Evolutionary conservation across 2,888 invertebrate species (phyloP), one percentile per base, ranked within the genome.

Genomic region (Fabriciana adippe): DNA sequence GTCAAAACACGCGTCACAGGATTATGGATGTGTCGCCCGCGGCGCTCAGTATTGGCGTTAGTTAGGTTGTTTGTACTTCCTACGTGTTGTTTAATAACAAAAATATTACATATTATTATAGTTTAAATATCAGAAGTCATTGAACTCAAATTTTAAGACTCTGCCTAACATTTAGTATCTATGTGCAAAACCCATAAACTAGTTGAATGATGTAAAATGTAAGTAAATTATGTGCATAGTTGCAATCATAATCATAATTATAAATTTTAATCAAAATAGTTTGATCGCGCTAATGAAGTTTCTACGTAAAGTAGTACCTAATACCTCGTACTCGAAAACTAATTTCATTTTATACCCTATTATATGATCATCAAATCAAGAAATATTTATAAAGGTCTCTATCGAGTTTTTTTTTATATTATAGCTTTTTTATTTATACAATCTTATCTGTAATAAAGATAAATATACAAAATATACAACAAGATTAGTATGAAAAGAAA

Each of bases 1-100:
- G 89, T 90, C 91, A 90, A 87, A 89, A 88, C 84, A 87, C 80
- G 85, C 89, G 90, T 89, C 90, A 89, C 89, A 78, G 90, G 90
- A 87, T 89, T 90, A 90, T 89, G 81, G 85, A 89, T 87, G 86
- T 86, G 85, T 87, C 85, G 88, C 88, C 87, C 75, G 84, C 76
- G 85, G 88, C 87, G 76, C 59, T 59, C 48, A 59, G 47, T n/a
- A 41, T 68, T 73, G 55, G 65, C 51, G 60, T 66, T 51, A 13
- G 60, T 66, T 51, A 13, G 6, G 50, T 50, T 50, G 16, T 50
- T n/a, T 61, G 51, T 64, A 53, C 51, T 50, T 53, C 66, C 51
- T 53, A 59, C 53, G 41, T 53, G 16, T 53, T 51, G 35, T 61
- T 59, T 31, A 59, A 48, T 48, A 59, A 59, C 59, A 59, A 48